These are phyloP conservation scores for Periophthalmodon schlosseri DNA, from an alignment of 2,113 vertebrate species.

Conservation along the genomic window DNA sequence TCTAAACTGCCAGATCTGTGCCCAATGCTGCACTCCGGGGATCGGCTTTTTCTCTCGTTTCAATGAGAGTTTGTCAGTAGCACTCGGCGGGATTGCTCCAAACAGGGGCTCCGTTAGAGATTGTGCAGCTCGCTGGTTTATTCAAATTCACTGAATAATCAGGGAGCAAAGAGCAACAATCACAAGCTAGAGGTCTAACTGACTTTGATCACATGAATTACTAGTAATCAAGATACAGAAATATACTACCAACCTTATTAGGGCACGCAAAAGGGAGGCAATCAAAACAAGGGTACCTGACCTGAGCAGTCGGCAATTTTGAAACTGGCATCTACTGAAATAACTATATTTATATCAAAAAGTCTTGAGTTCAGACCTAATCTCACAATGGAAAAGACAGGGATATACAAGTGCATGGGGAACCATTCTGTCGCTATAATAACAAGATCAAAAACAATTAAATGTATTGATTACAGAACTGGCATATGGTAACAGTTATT, in stretches of 20 bases:
- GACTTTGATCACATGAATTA: constrained; percentile 3
- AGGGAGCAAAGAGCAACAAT: not conserved
- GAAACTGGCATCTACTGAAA: not conserved
- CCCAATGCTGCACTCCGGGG: constrained; percentile 28
- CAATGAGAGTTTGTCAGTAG: constrained; percentile 9
- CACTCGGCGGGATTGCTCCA: constrained; percentile 28
- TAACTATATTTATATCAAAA: not conserved
- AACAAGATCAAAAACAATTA: too few relatives aligned
- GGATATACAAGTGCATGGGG: too few relatives aligned
- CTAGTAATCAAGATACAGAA: not conserved
- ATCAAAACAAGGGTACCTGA: not conserved
- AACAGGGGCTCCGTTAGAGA: constrained; percentile 5
- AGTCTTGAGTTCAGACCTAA: too few relatives aligned
- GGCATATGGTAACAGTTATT: too few relatives aligned
- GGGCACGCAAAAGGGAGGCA: not conserved
- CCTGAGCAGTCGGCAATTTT: not conserved
- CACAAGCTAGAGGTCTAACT: not conserved
- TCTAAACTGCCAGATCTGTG: constrained; percentile 50
- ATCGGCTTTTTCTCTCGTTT: constrained; percentile 25
- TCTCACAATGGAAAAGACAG: too few relatives aligned
- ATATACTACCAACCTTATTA: not conserved
- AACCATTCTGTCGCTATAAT: too few relatives aligned
- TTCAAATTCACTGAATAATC: constrained; percentile 1
- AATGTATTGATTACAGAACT: too few relatives aligned
- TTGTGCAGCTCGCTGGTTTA: not conserved